Conservation (phyloP, 2,113 vertebrate genomes). For the Mus spicilegus region DNA sequence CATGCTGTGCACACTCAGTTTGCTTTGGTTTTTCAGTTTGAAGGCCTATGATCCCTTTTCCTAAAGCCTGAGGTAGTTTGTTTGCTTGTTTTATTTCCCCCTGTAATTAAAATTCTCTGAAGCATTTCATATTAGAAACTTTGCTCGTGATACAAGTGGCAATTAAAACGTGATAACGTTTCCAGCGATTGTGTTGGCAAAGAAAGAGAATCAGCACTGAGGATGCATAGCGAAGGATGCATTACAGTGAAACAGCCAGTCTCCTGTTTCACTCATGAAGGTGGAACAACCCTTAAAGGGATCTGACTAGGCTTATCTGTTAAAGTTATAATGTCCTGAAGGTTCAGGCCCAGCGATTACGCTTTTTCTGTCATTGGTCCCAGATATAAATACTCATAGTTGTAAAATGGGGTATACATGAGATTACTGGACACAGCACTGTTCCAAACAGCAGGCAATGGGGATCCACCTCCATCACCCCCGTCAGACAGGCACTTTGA, state of each 20-base stretch:
- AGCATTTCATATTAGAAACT: conserved; percentile 40
- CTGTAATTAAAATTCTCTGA: conserved; percentile 1
- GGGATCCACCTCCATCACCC: neutral
- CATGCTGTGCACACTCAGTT: neutral
- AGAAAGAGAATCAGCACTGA: conserved; percentile 29
- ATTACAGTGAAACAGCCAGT: neutral
- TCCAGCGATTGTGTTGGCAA: neutral
- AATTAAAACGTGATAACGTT: conserved; percentile 45
- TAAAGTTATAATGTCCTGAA: neutral
- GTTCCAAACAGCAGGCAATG: neutral
- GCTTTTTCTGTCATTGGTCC: neutral
- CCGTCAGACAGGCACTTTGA: neutral
- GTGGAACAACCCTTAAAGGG: neutral
- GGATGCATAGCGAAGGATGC: neutral
- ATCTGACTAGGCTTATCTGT: neutral
- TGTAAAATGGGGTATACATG: neutral
- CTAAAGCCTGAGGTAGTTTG: neutral
- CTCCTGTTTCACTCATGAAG: neutral
- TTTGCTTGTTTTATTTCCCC: neutral
- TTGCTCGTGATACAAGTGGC: neutral
- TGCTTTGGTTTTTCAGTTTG: conserved; percentile 5
- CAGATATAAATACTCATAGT: neutral
- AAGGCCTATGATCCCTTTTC: neutral
- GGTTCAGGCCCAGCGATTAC: neutral
- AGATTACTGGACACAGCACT: neutral